phyloP scores from a whole-genome alignment of 1,140 invertebrate species.

The Drosophila lini region DNA sequence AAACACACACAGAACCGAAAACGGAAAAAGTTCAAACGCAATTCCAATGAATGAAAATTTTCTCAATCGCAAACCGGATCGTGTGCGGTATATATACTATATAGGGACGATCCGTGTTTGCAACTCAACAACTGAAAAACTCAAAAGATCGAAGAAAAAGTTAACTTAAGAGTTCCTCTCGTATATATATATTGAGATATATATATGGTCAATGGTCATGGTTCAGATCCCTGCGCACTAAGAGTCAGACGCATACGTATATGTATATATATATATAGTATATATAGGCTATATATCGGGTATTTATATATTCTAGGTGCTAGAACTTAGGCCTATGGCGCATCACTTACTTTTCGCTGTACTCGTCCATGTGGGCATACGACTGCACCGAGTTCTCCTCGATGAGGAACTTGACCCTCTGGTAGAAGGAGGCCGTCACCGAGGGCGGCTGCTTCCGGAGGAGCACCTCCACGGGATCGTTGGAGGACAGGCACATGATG shows the following conservation, averaged over 20 bases:
- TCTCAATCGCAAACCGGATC: conserved; percentile 27
- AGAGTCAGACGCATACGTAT: conserved; percentile 46
- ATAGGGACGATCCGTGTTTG: conserved; percentile 7
- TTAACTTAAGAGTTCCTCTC: conserved; percentile 41
- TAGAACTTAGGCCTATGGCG: conserved; percentile 25
- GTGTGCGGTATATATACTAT: not conserved
- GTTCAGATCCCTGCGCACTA: conserved; percentile 42
- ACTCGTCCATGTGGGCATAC: conserved; percentile 98
- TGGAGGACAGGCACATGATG: conserved; percentile 96
- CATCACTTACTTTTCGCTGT: conserved; percentile 97
- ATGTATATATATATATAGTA: conserved; percentile 45
- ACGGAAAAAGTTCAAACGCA: conserved; percentile 55
- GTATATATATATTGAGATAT: conserved; percentile 1
- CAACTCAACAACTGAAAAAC: conserved; percentile 31
- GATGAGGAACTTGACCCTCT: conserved; percentile 98
- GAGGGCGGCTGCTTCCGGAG: conserved; percentile 97
- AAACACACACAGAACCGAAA: conserved; percentile 53
- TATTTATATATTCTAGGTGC: conserved; percentile 17
- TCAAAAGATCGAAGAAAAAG: conserved; percentile 31
- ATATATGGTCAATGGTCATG: conserved; percentile 12
- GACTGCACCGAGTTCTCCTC: conserved; percentile 99
- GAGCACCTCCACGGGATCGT: conserved; percentile 97
- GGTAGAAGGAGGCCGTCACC: conserved; percentile 98
- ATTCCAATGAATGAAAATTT: conserved; percentile 42
- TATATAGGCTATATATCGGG: conserved; percentile 32